phyloP scores from a whole-genome alignment of 2,888 invertebrate species.

The Heterodera filipjevi region DNA sequence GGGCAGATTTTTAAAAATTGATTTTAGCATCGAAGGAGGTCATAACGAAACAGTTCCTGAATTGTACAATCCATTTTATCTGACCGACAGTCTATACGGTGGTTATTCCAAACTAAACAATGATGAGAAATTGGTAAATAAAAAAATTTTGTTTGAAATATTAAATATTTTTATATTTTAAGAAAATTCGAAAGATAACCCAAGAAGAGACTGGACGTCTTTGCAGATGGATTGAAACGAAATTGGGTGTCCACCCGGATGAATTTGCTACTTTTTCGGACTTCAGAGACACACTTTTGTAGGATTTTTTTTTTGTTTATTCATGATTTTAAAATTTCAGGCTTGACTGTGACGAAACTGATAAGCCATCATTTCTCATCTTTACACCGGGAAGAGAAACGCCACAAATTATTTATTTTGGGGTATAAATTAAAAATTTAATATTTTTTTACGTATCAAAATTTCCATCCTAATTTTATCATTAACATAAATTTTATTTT shows the following conservation, averaged over 20 bases:
- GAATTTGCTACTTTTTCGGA: slow-evolving; percentile 80
- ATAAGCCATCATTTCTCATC: slow-evolving; percentile 45
- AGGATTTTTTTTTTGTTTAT: neutral
- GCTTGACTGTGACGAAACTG: slow-evolving; percentile 35
- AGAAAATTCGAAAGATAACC: slow-evolving; percentile 45
- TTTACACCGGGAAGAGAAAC: slow-evolving; percentile 81
- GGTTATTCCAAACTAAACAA: slow-evolving; percentile 79
- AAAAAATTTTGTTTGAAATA: neutral
- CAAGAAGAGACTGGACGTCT: slow-evolving; percentile 75
- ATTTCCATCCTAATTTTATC: no score
- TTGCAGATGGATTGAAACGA: slow-evolving; percentile 72
- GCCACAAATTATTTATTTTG: slow-evolving; percentile 83
- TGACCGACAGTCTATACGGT: slow-evolving; percentile 82
- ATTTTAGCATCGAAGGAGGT: slow-evolving; percentile 75
- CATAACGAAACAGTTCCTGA: slow-evolving; percentile 79
- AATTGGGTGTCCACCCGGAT: slow-evolving; percentile 66
- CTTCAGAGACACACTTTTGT: slow-evolving; percentile 77
- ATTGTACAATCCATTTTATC: slow-evolving; percentile 85
- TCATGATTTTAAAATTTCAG: neutral
- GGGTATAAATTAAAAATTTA: slow-evolving; percentile 52
- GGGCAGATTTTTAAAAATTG: no score
- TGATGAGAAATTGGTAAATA: slow-evolving; percentile 69
- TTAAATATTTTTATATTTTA: neutral
- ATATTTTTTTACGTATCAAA: slow-evolving; percentile 3
- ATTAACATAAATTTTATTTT: no score